Evolutionary conservation across 2,888 invertebrate genomes (phyloP), one percentile per base, ranked within the genome.

Genomic region (Drosophila dives): DNA sequence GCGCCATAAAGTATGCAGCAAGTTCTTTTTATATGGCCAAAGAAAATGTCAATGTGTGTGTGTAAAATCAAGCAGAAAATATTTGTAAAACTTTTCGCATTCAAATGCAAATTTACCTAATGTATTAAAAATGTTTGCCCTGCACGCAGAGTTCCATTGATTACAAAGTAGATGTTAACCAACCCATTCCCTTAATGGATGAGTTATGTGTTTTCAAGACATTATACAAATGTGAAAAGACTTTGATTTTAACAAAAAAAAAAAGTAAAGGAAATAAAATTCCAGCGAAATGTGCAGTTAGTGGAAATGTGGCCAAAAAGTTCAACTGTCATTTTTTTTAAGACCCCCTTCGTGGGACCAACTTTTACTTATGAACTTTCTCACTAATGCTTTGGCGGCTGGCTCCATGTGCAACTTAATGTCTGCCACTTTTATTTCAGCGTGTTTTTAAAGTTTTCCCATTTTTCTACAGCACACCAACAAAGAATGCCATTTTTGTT

Each of bases 321-420:
- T 87, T 84, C 63, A 85, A 80, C 85, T 85, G 81, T 74, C 89
- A 86, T 84, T 87, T 85, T 78, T 81, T 86, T 79, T 64, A 65
- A 67, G 59, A 64, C 38, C 67, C 20, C 32, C 29, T 32, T 34
- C 50, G 17, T 65, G 70, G 67, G 58, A 51, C 56, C 55, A 84
- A 82, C 65, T 83, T 81, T 83, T 87, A 72, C 85, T 89, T 80
- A 87, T 83, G 81, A 89, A 85, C 82, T 89, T 89, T 77, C 55
- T 69, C 65, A 68, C 81, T 82, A 73, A 78, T 78, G 77, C 81
- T 64, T 75, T 79, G 58, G 12, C 17, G 17, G 45, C 23, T 72
- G 81, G 81, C 62, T 80, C 73, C 71, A 74, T 70, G 74, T 75
- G 76, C 66, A 78, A 83, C 75, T 86, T 76, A 80, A 80, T 80